Evolutionary conservation across 2,797 vertebrate genomes (phyloP).

Genomic region (Lutra lutra): DNA sequence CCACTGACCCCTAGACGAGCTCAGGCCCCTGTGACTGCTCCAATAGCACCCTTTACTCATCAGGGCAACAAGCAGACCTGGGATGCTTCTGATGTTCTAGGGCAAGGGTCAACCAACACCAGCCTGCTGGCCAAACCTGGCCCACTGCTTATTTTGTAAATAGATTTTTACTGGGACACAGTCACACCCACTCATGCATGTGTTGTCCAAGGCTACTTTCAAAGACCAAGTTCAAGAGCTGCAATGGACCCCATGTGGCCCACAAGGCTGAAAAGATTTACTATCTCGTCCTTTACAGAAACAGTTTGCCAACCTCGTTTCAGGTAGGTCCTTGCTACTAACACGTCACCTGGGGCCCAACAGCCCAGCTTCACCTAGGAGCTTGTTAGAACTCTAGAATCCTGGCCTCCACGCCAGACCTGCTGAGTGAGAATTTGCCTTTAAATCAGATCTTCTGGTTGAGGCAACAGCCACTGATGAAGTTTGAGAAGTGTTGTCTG

Average conservation of each 20-base stretch:
- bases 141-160: constrained; percentile 24
- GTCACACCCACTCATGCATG: constrained; percentile 22
- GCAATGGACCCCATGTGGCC: not conserved
- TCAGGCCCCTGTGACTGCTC: not conserved
- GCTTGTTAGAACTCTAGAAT: not conserved
- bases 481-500: not conserved
- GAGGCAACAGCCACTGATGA: rapidly evolving
- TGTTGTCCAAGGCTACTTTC: constrained; percentile 8
- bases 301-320: not conserved
- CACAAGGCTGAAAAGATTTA: not conserved
- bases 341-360: not conserved
- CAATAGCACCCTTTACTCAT: not conserved
- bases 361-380: not conserved
- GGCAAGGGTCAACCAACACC: not conserved
- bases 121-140: not conserved
- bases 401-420: not conserved
- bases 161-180: not conserved
- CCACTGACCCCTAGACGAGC: not conserved
- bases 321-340: not conserved
- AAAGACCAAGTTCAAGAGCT: not conserved
- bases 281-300: not conserved
- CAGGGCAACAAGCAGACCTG: not conserved
- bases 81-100: not conserved
- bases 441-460: not conserved
- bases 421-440: not conserved